A percentile compares a stretch with the other conserved stretches of the same genome.
These are phyloP conservation scores for Archips crataeganus DNA, from an alignment of 2,888 invertebrate species.

Conservation along the genomic window DNA sequence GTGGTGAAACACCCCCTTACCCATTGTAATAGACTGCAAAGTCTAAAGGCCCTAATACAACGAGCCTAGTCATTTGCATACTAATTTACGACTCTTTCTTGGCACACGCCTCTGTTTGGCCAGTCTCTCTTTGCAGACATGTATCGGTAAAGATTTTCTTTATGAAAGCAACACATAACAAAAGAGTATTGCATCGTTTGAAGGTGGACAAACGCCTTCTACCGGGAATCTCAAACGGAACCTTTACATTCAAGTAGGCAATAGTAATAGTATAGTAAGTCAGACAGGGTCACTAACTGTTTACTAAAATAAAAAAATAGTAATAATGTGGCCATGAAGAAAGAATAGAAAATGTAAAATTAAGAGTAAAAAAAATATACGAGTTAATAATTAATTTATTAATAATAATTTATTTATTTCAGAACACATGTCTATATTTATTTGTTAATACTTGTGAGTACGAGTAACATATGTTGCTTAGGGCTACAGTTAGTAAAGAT, in stretches of 20 bases:
- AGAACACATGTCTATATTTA: too few species aligned
- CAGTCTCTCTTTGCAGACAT: not conserved
- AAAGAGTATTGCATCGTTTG: not conserved
- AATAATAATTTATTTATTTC: too few species aligned
- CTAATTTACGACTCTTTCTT: constrained; percentile 28
- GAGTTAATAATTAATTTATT: too few species aligned
- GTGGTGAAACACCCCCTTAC: too few species aligned
- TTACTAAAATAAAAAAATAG: too few species aligned
- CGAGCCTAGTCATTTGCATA: constrained; percentile 24
- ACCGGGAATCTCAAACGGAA: not conserved
- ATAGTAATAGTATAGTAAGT: too few species aligned
- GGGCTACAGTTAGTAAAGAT: too few species aligned
- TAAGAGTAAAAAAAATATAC: too few species aligned
- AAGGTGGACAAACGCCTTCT: not conserved
- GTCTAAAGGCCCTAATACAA: not conserved
- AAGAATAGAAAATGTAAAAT: too few species aligned
- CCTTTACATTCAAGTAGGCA: not conserved
- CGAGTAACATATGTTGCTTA: too few species aligned
- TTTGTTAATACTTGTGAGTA: too few species aligned
- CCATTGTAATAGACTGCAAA: not conserved
- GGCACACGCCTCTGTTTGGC: constrained; percentile 17
- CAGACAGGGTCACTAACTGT: not conserved
- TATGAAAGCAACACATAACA: not conserved
- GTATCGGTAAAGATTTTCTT: not conserved
- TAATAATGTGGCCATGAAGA: too few species aligned